Base-by-base conservation (phyloP, 2,888 invertebrate species). In the Brachylomia viminalis region DNA sequence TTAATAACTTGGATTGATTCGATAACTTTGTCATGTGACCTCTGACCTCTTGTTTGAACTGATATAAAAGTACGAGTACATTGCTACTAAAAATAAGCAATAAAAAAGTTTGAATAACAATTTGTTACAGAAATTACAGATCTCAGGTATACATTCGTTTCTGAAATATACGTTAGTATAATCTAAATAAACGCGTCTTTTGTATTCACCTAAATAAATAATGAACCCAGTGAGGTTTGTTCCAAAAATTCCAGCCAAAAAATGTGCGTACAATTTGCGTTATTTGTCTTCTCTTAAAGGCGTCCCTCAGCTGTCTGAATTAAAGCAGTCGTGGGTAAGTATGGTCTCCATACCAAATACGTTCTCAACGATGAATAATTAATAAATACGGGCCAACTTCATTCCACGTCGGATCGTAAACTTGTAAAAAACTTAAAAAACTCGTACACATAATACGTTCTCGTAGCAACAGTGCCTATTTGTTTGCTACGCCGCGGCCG, bases 311-410 rank as follows among this genome's bases (percentile, higher is more conserved):
- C 65, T 69, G 82, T 58, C 61, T 75, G 74, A 72, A 85, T 84
- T 85, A 85, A 85, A 73, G 71, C 56, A 72, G 74, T 59, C 74
- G 66, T 67, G 69, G 49, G 49, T 78, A 49, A 84, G 82, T 86
- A 83, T 84, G 80, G 66, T 76, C 70, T 84, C 70, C 75, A 72
- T 73, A 84, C 79, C 70, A 82, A 88, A 85, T 65, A 66, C 70
- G 66, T 82, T 75, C 72, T 66, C 62, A 30, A 58, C 76, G 69
- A 85, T 85, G 83, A 86, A 81, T 77, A 84, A 73, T 78, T 64
- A 72, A 80, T 80, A 69, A 75, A 77, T 56, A 74, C 59, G 52
- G 30, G 59, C 73, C 62, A 66, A 72, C 65, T 61, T 73, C 58
- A 65, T 71, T 67, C 33, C 64, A 73, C 33, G 47, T 42, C 15